phyloP scores from a whole-genome alignment of 2,113 vertebrate genomes.

The Dromiciops gliroides region DNA sequence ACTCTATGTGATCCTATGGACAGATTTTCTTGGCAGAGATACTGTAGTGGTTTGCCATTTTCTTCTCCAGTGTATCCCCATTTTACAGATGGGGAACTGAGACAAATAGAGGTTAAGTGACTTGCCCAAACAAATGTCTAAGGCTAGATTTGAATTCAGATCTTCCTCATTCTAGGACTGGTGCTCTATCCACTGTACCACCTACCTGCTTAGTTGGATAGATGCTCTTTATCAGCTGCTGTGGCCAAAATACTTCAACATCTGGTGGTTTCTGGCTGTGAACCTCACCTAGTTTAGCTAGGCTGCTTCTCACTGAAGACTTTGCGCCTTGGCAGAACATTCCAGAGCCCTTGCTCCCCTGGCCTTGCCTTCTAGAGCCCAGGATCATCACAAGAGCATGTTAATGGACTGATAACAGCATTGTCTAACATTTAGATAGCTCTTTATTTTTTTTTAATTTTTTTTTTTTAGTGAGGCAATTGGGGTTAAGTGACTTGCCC shows the following conservation, averaged over 20 bases:
- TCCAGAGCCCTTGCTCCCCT: background rate
- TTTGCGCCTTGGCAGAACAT: background rate
- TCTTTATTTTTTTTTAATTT: no score
- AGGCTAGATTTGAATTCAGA: background rate
- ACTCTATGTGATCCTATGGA: background rate
- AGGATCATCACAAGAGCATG: background rate
- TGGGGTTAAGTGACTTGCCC: no score
- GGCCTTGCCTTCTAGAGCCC: background rate
- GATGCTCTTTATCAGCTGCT: background rate
- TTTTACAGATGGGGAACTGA: slow-evolving; percentile 16
- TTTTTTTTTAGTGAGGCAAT: no score
- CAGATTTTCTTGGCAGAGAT: background rate
- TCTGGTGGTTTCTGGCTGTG: background rate
- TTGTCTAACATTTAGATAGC: background rate
- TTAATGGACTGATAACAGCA: background rate
- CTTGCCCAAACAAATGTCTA: background rate
- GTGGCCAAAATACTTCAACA: background rate
- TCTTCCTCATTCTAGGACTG: background rate
- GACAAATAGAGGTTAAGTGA: background rate
- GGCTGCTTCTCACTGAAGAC: background rate
- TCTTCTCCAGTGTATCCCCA: background rate
- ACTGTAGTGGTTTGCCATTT: background rate
- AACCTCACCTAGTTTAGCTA: background rate
- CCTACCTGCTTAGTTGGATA: background rate
- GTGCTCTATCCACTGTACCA: background rate